Evolutionary conservation across 2,888 invertebrate genomes (phyloP), one percentile per base, ranked within the genome.

Genomic region (Limnephilus rhombicus): DNA sequence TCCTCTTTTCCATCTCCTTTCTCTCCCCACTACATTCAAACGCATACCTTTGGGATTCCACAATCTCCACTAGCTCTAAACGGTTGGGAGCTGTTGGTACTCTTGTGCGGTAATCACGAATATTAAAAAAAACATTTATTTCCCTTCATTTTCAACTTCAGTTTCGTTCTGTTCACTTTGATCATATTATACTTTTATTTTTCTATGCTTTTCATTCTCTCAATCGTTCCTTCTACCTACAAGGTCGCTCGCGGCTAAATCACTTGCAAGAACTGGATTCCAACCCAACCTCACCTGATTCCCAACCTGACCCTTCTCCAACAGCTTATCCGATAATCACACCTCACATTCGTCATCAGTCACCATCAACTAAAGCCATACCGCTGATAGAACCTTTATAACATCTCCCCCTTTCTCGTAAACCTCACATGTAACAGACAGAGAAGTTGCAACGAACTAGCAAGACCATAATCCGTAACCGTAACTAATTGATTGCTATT

Each of bases 401-500:
- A 68, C 68, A 18, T 68, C 24, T 68, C 68, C 5, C 68, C 24
- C 7, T n/a, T 68, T 68, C 68, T 24, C n/a, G 9, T 24, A 68
- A 68, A 68, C 9, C 24, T 24, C n/a, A 9, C 68, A 68, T n/a
- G 24, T 68, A 68, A 68, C 24, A 68, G 68, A 68, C 18, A 68
- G 68, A 68, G 68, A 68, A 7, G 68, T 68, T 24, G n/a, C n/a
- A 68, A 68, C 68, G 68, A n/a, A 68, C 7, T 68, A 24, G n/a
- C 68, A 68, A 7, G 24, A 68, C 7, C n/a, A 24, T n/a, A 68
- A 68, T 68, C 37, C 83, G 37, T 13, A 12, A 13, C 29, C 37
- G 86, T 37, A 86, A 49, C 86, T 29, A 86, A 86, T 86, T 86
- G 86, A 45, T 45, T 86, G 86, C 41, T 45, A 45, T 37, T 31